Evolutionary conservation across 1,140 invertebrate species (phyloP).

Genomic region (Drosophila sucinea): DNA sequence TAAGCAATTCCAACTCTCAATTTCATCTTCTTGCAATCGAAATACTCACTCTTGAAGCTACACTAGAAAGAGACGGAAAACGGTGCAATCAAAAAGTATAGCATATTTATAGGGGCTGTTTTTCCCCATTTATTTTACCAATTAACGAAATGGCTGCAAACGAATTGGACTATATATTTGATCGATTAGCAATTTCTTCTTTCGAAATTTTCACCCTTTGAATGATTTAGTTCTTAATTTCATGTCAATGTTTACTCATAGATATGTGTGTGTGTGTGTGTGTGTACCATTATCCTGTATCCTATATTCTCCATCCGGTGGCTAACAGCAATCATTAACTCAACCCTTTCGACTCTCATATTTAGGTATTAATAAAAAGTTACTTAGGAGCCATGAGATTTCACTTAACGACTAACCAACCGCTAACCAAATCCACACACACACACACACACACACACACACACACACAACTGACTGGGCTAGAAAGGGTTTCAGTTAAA

Average conservation of each 20-base stretch:
- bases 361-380: conserved; percentile 19
- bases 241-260: neutral
- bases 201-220: too few relatives aligned
- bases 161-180: too few relatives aligned
- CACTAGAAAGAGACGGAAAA: too few relatives aligned
- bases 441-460: conserved; percentile 25
- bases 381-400: conserved; percentile 41
- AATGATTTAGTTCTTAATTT: too few relatives aligned
- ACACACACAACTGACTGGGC: conserved; percentile 19
- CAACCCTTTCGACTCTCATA: conserved; percentile 1
- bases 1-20: too few relatives aligned
- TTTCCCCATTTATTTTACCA: too few relatives aligned
- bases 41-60: too few relatives aligned
- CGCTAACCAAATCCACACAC: conserved; percentile 4
- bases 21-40: too few relatives aligned
- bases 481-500: neutral
- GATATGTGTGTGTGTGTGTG: neutral
- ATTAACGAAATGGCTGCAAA: too few relatives aligned
- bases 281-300: neutral
- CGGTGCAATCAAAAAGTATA: too few relatives aligned
- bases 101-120: too few relatives aligned
- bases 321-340: conserved; percentile 12
- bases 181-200: too few relatives aligned
- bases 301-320: neutral
- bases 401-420: conserved; percentile 48